phyloP scores from a whole-genome alignment of 2,113 vertebrate genomes.

The Campylomormyrus numenius region DNA sequence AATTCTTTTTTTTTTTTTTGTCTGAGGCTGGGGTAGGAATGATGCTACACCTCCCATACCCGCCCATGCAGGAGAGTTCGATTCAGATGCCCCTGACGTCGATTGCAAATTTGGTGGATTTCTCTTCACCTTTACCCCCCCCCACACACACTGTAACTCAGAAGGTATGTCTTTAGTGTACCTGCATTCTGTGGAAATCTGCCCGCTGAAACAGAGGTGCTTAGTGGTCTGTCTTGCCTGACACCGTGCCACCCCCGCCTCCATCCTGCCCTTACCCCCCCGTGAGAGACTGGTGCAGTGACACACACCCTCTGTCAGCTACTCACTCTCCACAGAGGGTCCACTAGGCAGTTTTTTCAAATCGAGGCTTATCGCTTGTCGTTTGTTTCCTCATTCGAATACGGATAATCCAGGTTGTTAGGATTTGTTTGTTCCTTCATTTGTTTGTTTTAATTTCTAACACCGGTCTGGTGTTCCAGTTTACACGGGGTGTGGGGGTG shows the following conservation, averaged over 20 bases:
- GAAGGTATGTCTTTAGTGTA: not conserved
- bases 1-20: not conserved
- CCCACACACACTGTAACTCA: not conserved
- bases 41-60: not conserved
- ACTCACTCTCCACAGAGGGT: not conserved
- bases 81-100: not conserved
- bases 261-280: conserved; percentile 36
- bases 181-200: conserved; percentile 42
- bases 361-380: not conserved
- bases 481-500: not conserved
- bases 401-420: not conserved
- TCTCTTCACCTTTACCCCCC: not conserved
- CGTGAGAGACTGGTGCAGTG: not conserved
- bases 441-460: not conserved
- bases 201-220: conserved; percentile 61
- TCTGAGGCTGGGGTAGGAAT: not conserved
- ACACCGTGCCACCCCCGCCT: not conserved
- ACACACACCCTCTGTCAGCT: not conserved
- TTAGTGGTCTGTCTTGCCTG: conserved; percentile 64
- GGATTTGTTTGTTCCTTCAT: not conserved
- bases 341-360: not conserved
- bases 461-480: not conserved
- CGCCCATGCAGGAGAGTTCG: not conserved
- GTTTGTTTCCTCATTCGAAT: not conserved
- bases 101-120: not conserved